A percentile compares a stretch with the other conserved stretches of the same genome.
Conservation (phyloP, 1,140 invertebrate genomes). For the Chironomus striatipennis region DNA sequence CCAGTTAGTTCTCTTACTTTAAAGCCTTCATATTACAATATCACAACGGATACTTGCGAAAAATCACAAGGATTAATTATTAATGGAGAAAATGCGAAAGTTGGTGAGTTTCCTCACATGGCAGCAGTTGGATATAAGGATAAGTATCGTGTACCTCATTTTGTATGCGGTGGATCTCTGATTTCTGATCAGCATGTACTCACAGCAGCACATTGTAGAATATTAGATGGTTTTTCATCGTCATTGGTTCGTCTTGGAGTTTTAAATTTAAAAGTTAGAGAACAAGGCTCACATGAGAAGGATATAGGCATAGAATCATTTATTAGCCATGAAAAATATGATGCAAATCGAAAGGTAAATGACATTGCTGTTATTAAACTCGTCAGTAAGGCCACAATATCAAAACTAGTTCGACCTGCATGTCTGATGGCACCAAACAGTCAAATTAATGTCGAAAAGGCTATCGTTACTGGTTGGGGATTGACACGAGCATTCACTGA, state of each 20-base stretch:
- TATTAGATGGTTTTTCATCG: background rate
- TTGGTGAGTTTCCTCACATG: slow-evolving; percentile 28
- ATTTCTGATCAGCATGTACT: slow-evolving; percentile 35
- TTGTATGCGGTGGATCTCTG: slow-evolving; percentile 35
- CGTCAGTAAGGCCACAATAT: slow-evolving; percentile 39
- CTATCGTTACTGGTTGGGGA: slow-evolving; percentile 28
- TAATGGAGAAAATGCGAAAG: slow-evolving; percentile 41
- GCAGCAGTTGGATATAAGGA: background rate
- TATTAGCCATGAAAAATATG: slow-evolving; percentile 44
- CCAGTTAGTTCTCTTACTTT: background rate
- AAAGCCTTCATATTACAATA: background rate
- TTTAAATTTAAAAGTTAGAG: background rate
- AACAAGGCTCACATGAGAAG: slow-evolving; percentile 27
- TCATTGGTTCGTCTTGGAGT: background rate
- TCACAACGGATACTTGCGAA: background rate
- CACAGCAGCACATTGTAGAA: slow-evolving; percentile 37
- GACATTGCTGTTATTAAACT: slow-evolving; percentile 55
- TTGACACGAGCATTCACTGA: slow-evolving; percentile 27
- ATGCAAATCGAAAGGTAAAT: slow-evolving; percentile 45
- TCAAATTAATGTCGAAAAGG: slow-evolving; percentile 31
- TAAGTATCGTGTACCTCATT: background rate
- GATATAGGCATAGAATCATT: slow-evolving; percentile 30
- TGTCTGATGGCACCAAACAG: slow-evolving; percentile 45
- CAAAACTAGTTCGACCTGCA: slow-evolving; percentile 43
- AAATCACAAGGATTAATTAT: slow-evolving; percentile 44